A percentile compares a stretch with the other conserved stretches of the same genome.
These are phyloP conservation scores for Arctocebus calabarensis DNA, from an alignment of 2,797 vertebrate species.

Conservation along the genomic window DNA sequence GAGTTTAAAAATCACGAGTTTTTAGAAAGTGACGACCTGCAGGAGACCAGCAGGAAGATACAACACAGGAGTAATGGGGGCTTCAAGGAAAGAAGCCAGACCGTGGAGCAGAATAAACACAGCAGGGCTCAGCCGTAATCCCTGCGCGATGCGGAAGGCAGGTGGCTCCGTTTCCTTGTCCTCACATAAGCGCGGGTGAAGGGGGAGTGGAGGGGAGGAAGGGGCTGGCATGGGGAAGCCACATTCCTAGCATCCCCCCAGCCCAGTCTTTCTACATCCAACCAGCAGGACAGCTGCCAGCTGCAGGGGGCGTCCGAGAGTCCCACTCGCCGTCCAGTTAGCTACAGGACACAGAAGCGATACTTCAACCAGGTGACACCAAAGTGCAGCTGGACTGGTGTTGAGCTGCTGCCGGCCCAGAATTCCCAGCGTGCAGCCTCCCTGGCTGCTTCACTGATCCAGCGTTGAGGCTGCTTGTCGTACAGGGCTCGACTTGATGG, in stretches of 20 bases:
- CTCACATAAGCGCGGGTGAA: too few species aligned
- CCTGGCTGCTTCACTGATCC: fast-evolving
- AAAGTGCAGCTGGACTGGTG: fast-evolving
- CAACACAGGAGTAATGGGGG: neutral
- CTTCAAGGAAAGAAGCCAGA: fast-evolving
- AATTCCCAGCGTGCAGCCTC: neutral
- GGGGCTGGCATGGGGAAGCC: too few species aligned
- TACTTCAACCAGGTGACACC: neutral
- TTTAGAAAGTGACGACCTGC: neutral
- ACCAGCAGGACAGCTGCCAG: neutral
- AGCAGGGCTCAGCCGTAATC: fast-evolving
- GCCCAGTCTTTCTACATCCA: neutral
- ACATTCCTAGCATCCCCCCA: fast-evolving
- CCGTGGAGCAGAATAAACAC: fast-evolving
- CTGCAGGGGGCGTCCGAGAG: neutral
- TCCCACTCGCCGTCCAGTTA: neutral
- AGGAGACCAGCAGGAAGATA: neutral
- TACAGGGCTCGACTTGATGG: fast-evolving
- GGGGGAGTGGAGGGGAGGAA: neutral
- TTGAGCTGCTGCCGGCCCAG: fast-evolving
- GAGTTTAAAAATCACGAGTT: neutral
- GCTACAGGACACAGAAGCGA: neutral
- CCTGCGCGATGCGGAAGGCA: fast-evolving
- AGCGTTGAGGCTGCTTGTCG: fast-evolving
- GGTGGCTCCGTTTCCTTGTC: neutral